Percentiles rank a stretch among this genome's conserved stretches.
Conservation (phyloP, 2,888 invertebrate genomes). For the Drosophila greeni region DNA sequence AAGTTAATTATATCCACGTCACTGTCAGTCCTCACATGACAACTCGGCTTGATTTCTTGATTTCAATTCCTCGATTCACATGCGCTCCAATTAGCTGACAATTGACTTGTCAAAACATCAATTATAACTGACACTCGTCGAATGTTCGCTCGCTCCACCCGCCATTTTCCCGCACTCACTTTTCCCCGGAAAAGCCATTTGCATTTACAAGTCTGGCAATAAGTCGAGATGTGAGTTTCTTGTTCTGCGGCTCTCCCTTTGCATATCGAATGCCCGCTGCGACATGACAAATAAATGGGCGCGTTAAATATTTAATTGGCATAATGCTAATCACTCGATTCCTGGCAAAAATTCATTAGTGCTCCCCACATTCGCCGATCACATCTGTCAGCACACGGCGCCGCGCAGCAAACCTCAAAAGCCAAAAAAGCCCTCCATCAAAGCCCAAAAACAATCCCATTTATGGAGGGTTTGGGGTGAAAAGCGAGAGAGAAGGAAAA, state of each 20-base stretch:
- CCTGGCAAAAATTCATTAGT: constrained; percentile 63
- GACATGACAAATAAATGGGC: constrained; percentile 60
- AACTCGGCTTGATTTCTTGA: constrained; percentile 24
- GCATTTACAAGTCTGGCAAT: constrained; percentile 44
- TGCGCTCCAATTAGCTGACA: constrained; percentile 61
- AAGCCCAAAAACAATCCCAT: constrained; percentile 25
- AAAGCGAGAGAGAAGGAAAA: constrained; percentile 12
- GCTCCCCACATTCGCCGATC: constrained; percentile 30
- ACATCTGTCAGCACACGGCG: constrained; percentile 49
- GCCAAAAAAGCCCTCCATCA: constrained; percentile 18
- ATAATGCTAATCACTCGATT: constrained; percentile 70
- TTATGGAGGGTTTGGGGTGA: constrained; percentile 8
- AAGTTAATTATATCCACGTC: constrained; percentile 13
- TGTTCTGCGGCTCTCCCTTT: constrained; percentile 29
- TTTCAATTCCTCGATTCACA: constrained; percentile 8
- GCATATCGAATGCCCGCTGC: constrained; percentile 53
- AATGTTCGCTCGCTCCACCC: constrained; percentile 13
- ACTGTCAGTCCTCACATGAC: constrained; percentile 22
- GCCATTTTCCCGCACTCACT: constrained; percentile 1
- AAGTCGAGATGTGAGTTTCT: constrained; percentile 49
- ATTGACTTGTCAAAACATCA: constrained; percentile 69
- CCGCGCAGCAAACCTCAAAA: constrained; percentile 34
- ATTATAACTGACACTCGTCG: constrained; percentile 59
- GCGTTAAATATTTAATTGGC: constrained; percentile 66
- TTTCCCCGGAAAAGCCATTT: constrained; percentile 47